Evolutionary conservation across 1,140 invertebrate genomes (phyloP).

Genomic region (Calliopsis andreniformis): DNA sequence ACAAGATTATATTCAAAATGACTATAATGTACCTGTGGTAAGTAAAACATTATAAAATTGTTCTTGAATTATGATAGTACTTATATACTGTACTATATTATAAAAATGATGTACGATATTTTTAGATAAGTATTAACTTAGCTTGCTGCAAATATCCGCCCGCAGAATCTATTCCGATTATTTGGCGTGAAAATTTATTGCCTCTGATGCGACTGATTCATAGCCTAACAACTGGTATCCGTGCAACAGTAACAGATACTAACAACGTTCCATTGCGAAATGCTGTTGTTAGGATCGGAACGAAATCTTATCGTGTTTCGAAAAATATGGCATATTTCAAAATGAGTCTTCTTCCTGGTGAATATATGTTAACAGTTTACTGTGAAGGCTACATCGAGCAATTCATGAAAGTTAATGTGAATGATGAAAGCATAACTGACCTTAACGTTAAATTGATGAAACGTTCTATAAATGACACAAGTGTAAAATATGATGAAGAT

Average conservation of each 20-base stretch:
- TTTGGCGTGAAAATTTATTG: constrained; percentile 89
- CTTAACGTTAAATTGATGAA: constrained; percentile 68
- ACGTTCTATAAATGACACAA: constrained; percentile 16
- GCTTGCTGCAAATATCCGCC: constrained; percentile 91
- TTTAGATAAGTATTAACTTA: constrained; percentile 81
- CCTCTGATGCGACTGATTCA: constrained; percentile 86
- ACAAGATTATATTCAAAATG: constrained; percentile 68
- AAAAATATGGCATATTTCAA: constrained; percentile 87
- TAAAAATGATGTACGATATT: background rate
- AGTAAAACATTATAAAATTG: constrained; percentile 38
- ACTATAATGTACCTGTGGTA: constrained; percentile 75
- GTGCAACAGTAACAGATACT: constrained; percentile 87
- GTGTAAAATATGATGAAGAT: constrained; percentile 15
- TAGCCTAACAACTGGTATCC: constrained; percentile 84
- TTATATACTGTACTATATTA: background rate
- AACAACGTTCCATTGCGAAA: constrained; percentile 85
- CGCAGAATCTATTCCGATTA: constrained; percentile 84
- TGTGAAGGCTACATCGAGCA: constrained; percentile 83
- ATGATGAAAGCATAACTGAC: constrained; percentile 70
- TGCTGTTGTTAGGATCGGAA: constrained; percentile 86
- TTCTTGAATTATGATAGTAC: background rate
- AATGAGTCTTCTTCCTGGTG: constrained; percentile 85
- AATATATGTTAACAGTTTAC: constrained; percentile 83
- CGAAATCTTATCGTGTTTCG: constrained; percentile 83
- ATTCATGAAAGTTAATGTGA: constrained; percentile 74